Base-by-base conservation (phyloP, 2,888 invertebrate species). In the Agrotis ipsilon region DNA sequence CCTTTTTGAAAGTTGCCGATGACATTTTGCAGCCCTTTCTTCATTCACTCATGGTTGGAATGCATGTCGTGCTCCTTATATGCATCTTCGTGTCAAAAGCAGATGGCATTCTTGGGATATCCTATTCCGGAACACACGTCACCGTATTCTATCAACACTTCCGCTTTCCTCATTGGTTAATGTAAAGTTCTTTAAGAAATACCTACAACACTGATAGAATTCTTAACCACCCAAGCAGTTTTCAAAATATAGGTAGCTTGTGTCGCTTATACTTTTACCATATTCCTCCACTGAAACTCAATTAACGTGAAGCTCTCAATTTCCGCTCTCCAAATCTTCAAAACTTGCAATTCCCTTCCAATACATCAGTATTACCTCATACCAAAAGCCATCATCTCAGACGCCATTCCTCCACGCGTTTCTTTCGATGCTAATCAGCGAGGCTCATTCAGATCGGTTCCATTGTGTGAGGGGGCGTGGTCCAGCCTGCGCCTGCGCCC, bases 401-500 rank as follows among this genome's bases (percentile, higher is more conserved):
- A 71, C 61, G 76, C 72, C 75, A 74, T 77, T 68, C 71, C 64
- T 69, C 46, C 59, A 61, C 57, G 67, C 49, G 72, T 69, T 77
- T 75, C 82, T 79, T 84, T 70, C 66, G 74, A 77, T 80, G 77
- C 52, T 76, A 82, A 82, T 85, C 82, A 78, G 75, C 52, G 52
- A 59, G 65, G 52, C 39, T 71, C 74, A 71, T 79, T 77, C 79
- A 75, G 78, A 63, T 60, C 79, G 78, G 64, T 82, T 80, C 81
- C 74, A 87, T 87, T 87, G 86, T 87, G 80, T 68, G 73, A 75
- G 78, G 59, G 81, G 88, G 86, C 86, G 90, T 87, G 87, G 84
- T 86, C 65, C 78, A 49, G 80, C 80, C 86, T 91, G 80, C 48
- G 66, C 81, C 87, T 91, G 85, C 92, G 86, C 92, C 93, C 89